Evolutionary conservation across 2,888 invertebrate genomes (phyloP).

Genomic region (Tenodera sinensis): DNA sequence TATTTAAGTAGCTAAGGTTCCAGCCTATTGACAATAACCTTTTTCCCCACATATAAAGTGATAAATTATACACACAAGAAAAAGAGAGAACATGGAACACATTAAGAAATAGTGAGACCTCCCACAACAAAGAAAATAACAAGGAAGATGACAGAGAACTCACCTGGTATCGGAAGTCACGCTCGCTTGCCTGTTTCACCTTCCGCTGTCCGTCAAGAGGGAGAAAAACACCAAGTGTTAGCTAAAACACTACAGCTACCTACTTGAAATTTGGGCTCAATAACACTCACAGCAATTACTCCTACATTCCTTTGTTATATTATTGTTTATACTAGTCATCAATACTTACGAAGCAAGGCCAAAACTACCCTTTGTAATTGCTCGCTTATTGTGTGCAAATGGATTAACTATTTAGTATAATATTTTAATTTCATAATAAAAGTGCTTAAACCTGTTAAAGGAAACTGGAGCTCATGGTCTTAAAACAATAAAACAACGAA

Average conservation of each 20-base stretch:
- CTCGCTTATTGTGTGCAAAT: background rate
- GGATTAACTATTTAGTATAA: background rate
- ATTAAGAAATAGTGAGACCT: background rate
- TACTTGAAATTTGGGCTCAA: background rate
- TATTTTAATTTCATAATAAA: too few species aligned
- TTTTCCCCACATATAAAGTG: too few species aligned
- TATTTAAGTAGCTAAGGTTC: too few species aligned
- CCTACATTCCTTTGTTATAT: background rate
- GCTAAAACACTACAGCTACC: constrained; percentile 6
- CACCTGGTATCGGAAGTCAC: constrained; percentile 91
- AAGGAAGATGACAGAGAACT: constrained; percentile 33
- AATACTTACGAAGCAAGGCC: background rate
- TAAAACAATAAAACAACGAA: too few species aligned
- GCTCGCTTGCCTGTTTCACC: constrained; percentile 89
- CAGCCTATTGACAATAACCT: too few species aligned
- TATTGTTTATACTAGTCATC: background rate
- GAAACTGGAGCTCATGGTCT: too few species aligned
- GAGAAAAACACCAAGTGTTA: constrained; percentile 25
- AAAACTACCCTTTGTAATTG: background rate
- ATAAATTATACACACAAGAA: too few species aligned
- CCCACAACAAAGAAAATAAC: background rate
- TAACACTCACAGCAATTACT: background rate
- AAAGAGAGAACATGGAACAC: background rate
- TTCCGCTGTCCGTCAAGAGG: constrained; percentile 63
- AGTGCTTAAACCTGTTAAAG: too few species aligned